Evolutionary conservation across 2,113 vertebrate species (phyloP).

Genomic region (Osmerus mordax): DNA sequence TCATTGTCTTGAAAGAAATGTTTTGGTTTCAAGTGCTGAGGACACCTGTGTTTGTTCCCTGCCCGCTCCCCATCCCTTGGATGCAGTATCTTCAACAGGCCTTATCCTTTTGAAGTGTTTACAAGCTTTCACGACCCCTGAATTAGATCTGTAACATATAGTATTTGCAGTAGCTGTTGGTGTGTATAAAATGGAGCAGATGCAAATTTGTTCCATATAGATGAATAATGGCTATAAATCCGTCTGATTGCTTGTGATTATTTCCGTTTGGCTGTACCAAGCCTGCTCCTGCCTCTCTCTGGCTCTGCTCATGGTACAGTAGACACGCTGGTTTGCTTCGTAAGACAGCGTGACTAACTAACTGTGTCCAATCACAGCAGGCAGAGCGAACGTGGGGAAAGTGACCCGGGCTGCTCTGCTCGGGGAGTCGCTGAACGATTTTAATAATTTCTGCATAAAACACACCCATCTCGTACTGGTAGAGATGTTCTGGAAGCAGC

Average conservation of each 20-base stretch:
- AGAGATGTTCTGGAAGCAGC: conserved; percentile 42
- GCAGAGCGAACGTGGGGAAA: conserved; percentile 38
- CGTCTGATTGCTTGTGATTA: neutral
- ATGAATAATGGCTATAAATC: conserved; percentile 1
- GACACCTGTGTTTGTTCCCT: neutral
- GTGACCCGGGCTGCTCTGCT: conserved; percentile 25
- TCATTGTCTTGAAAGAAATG: conserved; percentile 14
- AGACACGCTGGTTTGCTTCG: conserved; percentile 21
- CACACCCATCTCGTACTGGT: conserved; percentile 41
- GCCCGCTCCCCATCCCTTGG: too few relatives aligned
- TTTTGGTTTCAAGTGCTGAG: conserved; percentile 17
- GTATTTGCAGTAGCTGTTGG: neutral
- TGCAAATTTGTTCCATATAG: conserved; percentile 12
- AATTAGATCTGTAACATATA: neutral
- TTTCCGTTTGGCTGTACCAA: neutral
- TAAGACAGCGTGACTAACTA: conserved; percentile 50
- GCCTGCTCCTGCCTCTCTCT: conserved; percentile 1
- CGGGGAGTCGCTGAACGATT: conserved; percentile 51
- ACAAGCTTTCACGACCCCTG: neutral
- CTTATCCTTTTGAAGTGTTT: neutral
- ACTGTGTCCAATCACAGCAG: conserved; percentile 44
- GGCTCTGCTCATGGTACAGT: neutral
- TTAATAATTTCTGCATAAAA: conserved; percentile 57
- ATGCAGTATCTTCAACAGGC: neutral
- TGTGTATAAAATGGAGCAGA: neutral